phyloP scores from a whole-genome alignment of 2,113 vertebrate species.

The Nibea coibor region DNA sequence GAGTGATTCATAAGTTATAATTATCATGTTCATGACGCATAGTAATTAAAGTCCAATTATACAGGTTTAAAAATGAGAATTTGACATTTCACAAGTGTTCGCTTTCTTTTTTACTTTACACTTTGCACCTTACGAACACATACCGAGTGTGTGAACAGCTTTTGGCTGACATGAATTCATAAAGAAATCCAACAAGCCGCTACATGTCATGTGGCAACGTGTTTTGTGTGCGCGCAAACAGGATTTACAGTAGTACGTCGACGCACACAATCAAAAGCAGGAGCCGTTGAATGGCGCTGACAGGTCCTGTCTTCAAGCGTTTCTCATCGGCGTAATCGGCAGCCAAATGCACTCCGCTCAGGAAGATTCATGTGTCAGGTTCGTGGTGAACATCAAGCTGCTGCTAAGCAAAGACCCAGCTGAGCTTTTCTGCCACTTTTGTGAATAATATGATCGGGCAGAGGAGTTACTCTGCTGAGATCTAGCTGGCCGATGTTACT shows the following conservation, averaged over 20 bases:
- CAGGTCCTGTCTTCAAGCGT: slow-evolving; percentile 30
- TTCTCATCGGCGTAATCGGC: background rate
- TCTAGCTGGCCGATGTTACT: slow-evolving; percentile 4
- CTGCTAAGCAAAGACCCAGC: background rate
- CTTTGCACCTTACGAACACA: background rate
- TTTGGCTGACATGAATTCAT: background rate
- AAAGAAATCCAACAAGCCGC: slow-evolving; percentile 32
- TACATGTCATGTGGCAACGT: slow-evolving; percentile 18
- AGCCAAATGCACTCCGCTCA: background rate
- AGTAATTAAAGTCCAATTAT: slow-evolving; percentile 2
- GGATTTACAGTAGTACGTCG: slow-evolving; percentile 1
- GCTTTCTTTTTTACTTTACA: background rate
- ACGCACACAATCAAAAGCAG: slow-evolving; percentile 10
- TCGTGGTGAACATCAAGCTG: background rate
- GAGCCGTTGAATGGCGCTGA: background rate
- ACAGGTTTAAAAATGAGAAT: background rate
- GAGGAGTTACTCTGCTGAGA: background rate
- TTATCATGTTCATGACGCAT: slow-evolving; percentile 18
- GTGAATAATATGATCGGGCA: background rate
- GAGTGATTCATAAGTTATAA: slow-evolving; percentile 1
- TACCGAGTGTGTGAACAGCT: background rate
- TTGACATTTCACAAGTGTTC: background rate
- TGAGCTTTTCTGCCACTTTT: background rate
- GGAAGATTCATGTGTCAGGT: slow-evolving; percentile 17
- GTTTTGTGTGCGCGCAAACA: background rate